phyloP scores from a whole-genome alignment of 2,888 invertebrate genomes.

The Athripsodes cinereus region DNA sequence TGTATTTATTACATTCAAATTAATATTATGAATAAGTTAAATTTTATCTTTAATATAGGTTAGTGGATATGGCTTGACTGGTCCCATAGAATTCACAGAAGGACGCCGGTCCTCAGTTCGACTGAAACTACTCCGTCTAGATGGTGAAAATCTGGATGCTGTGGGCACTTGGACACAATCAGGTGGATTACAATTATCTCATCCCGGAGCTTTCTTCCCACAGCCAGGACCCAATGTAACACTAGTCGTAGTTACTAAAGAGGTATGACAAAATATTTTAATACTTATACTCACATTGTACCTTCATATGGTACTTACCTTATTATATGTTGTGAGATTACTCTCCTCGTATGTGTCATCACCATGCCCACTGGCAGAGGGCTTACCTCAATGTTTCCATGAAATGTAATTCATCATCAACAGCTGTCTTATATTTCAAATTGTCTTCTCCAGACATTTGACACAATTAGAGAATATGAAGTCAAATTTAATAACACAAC shows the following conservation, averaged over 20 bases:
- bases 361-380: no score
- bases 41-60: slow-evolving; percentile 46
- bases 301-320: no score
- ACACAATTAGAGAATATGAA: no score
- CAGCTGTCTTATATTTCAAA: no score
- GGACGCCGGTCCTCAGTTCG: slow-evolving; percentile 79
- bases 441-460: no score
- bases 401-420: no score
- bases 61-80: slow-evolving; percentile 79
- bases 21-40: not conserved
- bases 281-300: no score
- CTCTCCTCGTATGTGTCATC: no score
- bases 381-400: no score
- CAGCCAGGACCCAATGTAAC: slow-evolving; percentile 80
- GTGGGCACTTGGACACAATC: slow-evolving; percentile 78
- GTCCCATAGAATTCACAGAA: slow-evolving; percentile 79
- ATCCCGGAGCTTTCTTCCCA: slow-evolving; percentile 79
- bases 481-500: no score
- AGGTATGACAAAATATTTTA: no score
- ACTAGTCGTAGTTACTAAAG: slow-evolving; percentile 82
- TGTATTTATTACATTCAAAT: not conserved
- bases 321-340: no score
- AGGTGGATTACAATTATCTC: slow-evolving; percentile 73
- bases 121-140: slow-evolving; percentile 76
- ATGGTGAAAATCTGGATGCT: slow-evolving; percentile 69